These are phyloP conservation scores for Peromyscus attwateri DNA, from an alignment of 2,797 vertebrate genomes.

Conservation along the genomic window DNA sequence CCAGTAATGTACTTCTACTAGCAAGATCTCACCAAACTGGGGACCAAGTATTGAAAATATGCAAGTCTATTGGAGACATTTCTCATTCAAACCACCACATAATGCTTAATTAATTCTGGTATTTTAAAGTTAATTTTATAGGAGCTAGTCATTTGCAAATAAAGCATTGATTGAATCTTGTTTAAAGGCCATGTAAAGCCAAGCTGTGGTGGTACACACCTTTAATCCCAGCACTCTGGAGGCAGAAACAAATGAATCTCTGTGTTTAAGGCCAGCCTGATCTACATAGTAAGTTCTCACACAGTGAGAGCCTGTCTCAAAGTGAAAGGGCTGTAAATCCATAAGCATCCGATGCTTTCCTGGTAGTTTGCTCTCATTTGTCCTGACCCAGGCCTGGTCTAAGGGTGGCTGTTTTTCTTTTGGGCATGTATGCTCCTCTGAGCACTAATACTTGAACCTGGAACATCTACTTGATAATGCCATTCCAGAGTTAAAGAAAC, in stretches of 20 bases:
- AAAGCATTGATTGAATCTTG: slow-evolving; percentile 24
- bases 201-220: background rate
- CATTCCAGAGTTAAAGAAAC: slow-evolving; percentile 37
- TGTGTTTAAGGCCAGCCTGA: background rate
- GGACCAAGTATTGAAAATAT: too few relatives aligned
- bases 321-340: background rate
- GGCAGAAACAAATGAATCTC: background rate
- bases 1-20: background rate
- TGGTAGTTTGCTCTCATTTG: background rate
- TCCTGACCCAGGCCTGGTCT: background rate
- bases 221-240: background rate
- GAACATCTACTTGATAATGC: background rate
- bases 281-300: background rate
- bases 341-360: background rate
- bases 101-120: background rate
- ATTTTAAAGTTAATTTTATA: slow-evolving; percentile 55
- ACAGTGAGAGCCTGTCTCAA: background rate
- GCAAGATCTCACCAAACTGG: background rate
- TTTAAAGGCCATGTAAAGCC: background rate
- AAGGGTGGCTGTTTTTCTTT: background rate
- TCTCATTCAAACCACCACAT: background rate
- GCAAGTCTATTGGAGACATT: background rate
- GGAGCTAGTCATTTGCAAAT: slow-evolving; percentile 35
- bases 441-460: background rate
- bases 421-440: background rate